These are phyloP conservation scores for Eupithecia subumbrata DNA, from an alignment of 2,888 invertebrate species.

Conservation along the genomic window DNA sequence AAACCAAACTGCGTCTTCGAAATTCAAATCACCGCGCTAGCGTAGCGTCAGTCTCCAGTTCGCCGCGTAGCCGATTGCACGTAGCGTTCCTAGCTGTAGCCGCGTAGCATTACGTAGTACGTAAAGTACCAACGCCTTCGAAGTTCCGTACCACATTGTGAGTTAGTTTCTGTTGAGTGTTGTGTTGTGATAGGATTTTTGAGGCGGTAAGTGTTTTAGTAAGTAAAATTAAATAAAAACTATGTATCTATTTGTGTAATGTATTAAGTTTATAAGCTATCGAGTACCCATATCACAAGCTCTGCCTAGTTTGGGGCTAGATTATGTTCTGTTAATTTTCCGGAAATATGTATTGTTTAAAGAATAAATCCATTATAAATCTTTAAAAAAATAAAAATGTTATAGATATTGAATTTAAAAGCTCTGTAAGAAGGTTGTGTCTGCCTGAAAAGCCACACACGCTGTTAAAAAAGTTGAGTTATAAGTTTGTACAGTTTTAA, in stretches of 20 bases:
- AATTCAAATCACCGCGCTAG: conserved; percentile 2
- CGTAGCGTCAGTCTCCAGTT: conserved; percentile 52
- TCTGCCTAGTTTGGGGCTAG: no score
- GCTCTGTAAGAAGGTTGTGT: no score
- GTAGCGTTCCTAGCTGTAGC: conserved; percentile 43
- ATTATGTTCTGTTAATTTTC: no score
- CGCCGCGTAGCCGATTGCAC: conserved; percentile 55
- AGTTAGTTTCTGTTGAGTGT: conserved; percentile 27
- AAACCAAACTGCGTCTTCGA: background rate
- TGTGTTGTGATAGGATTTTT: conserved; percentile 36
- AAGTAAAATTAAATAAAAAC: background rate
- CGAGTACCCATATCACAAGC: no score
- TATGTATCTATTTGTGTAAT: no score
- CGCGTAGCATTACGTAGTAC: conserved; percentile 30
- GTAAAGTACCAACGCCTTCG: conserved; percentile 11
- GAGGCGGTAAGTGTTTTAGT: conserved; percentile 33
- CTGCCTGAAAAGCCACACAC: no score
- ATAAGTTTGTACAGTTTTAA: no score
- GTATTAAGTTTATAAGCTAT: no score
- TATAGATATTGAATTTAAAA: no score
- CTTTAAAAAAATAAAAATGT: no score
- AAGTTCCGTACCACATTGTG: conserved; percentile 27
- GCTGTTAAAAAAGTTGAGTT: no score
- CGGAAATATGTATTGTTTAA: background rate
- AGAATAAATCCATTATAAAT: no score